Evolutionary conservation across 2,113 vertebrate genomes (phyloP).

Genomic region (Serilophus lunatus): DNA sequence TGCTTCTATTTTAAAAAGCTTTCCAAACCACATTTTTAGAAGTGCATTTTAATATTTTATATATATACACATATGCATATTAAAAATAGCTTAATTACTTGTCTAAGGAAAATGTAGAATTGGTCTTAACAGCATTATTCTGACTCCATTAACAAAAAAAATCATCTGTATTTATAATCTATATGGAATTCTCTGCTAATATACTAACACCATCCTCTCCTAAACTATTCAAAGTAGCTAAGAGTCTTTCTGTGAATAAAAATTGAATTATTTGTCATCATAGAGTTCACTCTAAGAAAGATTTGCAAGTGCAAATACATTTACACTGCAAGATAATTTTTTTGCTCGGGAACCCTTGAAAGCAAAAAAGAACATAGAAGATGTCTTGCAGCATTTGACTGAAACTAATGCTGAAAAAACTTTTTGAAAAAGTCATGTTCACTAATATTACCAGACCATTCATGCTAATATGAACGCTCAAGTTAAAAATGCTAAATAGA

Average conservation of each 20-base stretch:
- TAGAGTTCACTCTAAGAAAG: not conserved
- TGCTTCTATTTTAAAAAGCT: not conserved
- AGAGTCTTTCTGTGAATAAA: not conserved
- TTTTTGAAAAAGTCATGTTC: not conserved
- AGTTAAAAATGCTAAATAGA: not conserved
- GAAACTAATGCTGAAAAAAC: not conserved
- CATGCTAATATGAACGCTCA: not conserved
- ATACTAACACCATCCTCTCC: not conserved
- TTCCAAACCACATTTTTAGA: not conserved
- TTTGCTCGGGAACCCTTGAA: not conserved
- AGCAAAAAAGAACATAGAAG: not conserved
- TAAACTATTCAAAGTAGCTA: not conserved
- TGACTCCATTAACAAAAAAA: not conserved
- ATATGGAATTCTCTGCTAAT: too few species aligned
- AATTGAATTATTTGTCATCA: not conserved
- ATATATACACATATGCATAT: not conserved
- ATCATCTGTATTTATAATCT: not conserved
- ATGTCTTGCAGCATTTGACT: not conserved
- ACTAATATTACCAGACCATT: not conserved
- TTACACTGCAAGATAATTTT: not conserved
- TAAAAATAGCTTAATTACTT: not conserved
- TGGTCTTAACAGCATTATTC: not conserved
- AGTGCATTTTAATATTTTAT: not conserved
- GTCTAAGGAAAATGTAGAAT: not conserved
- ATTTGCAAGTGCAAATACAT: not conserved